A percentile compares a stretch with the other conserved stretches of the same genome.
Conservation (phyloP, 2,888 invertebrate genomes). For the Lissonota sp. region DNA sequence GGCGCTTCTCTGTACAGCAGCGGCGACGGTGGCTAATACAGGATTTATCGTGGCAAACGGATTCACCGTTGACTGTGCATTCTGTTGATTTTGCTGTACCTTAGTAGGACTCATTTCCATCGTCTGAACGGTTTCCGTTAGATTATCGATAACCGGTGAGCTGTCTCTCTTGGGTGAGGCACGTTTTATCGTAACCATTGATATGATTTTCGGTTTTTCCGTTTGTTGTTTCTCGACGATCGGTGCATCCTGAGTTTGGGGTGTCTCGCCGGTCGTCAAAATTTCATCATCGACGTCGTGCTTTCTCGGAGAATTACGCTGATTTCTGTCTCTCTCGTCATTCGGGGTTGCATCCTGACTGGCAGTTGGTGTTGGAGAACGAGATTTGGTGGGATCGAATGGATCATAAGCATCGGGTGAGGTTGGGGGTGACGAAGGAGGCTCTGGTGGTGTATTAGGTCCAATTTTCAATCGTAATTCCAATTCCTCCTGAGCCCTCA, state of each 20-base stretch:
- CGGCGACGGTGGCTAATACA: conserved; percentile 81
- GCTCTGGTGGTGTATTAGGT: conserved; percentile 90
- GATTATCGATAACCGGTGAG: conserved; percentile 68
- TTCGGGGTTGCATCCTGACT: conserved; percentile 75
- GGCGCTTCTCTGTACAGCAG: conserved; percentile 81
- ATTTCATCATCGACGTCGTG: conserved; percentile 69
- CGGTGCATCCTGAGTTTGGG: conserved; percentile 64
- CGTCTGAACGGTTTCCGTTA: conserved; percentile 62
- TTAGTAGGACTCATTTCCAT: conserved; percentile 69
- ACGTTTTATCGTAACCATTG: conserved; percentile 81
- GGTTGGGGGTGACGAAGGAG: conserved; percentile 88
- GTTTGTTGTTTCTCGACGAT: conserved; percentile 52
- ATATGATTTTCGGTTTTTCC: conserved; percentile 82
- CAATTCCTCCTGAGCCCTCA: conserved; percentile 81
- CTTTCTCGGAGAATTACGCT: conserved; percentile 76
- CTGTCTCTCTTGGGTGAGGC: conserved; percentile 77
- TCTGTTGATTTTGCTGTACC: conserved; percentile 72
- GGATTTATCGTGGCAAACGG: conserved; percentile 80
- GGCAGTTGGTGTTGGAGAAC: conserved; percentile 86
- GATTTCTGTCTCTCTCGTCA: conserved; percentile 80
- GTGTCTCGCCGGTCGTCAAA: conserved; percentile 68
- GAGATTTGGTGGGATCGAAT: conserved; percentile 94
- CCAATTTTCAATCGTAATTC: conserved; percentile 84
- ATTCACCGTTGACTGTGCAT: conserved; percentile 71
- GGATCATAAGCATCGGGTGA: conserved; percentile 95